A percentile compares a stretch with the other conserved stretches of the same genome.
Evolutionary conservation across 1,140 invertebrate genomes (phyloP).

Genomic region (Achroia grisella): DNA sequence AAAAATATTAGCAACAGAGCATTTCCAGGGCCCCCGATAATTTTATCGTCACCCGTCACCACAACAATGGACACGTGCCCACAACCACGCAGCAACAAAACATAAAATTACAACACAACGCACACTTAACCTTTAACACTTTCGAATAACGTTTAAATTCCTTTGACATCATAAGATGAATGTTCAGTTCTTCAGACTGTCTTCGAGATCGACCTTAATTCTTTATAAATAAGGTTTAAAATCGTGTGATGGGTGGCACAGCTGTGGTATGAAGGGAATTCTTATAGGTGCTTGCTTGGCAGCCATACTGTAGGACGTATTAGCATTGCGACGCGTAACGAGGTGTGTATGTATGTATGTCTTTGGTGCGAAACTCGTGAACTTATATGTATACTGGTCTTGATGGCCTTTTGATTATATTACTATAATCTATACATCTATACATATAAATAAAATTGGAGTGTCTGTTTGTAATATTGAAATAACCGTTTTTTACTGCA

Average conservation of each 20-base stretch:
- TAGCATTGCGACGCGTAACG: background rate
- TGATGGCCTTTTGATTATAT: too few species aligned
- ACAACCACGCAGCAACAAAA: conserved; percentile 14
- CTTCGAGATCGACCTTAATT: background rate
- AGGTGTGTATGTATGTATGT: background rate
- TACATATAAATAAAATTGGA: too few species aligned
- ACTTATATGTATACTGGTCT: too few species aligned
- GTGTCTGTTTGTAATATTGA: too few species aligned
- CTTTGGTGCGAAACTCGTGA: too few species aligned
- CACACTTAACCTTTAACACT: conserved; percentile 20
- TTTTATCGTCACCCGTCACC: too few species aligned
- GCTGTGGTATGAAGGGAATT: too few species aligned
- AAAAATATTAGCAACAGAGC: too few species aligned
- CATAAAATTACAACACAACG: conserved; percentile 6
- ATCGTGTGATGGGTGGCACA: background rate
- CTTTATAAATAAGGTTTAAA: background rate
- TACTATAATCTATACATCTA: too few species aligned
- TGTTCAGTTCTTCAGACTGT: background rate
- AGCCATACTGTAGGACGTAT: background rate
- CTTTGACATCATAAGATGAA: conserved; percentile 8
- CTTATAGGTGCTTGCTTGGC: too few species aligned
- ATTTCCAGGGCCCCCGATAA: too few species aligned
- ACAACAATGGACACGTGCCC: conserved; percentile 22
- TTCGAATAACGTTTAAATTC: conserved; percentile 20
- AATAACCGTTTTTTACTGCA: too few species aligned